Conservation (phyloP, 1,140 invertebrate species). For the Trichonephila clavipes region DNA sequence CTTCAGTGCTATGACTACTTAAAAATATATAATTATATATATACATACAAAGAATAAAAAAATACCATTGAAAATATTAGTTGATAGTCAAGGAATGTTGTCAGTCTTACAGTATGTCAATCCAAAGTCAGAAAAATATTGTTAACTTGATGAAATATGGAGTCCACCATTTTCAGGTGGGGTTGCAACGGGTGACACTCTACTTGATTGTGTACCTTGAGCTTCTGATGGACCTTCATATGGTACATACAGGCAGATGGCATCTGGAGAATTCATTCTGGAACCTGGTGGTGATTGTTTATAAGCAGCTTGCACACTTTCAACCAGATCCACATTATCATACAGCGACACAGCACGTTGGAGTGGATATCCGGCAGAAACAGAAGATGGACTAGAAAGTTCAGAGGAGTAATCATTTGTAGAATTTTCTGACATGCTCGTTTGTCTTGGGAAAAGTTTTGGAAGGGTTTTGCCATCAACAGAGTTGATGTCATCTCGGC, state of each 20-base stretch:
- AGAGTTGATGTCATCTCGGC: conserved; percentile 84
- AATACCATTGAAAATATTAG: conserved; percentile 61
- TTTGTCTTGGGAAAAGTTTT: conserved; percentile 85
- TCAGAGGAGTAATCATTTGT: conserved; percentile 88
- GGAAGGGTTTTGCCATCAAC: conserved; percentile 85
- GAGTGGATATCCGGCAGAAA: conserved; percentile 41
- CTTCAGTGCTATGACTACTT: conserved; percentile 46
- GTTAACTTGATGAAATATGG: neutral
- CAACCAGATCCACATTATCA: conserved; percentile 78
- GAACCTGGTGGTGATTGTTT: conserved; percentile 78
- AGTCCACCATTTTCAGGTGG: neutral
- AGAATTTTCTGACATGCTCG: conserved; percentile 90
- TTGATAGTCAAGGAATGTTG: conserved; percentile 61
- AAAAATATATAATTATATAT: conserved; percentile 62
- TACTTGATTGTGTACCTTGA: neutral
- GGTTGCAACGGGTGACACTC: neutral
- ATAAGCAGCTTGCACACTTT: conserved; percentile 79
- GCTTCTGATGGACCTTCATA: conserved; percentile 80
- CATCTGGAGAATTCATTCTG: conserved; percentile 81
- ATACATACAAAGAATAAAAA: conserved; percentile 53
- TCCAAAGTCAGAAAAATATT: conserved; percentile 28
- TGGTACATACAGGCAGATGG: conserved; percentile 88
- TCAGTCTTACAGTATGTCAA: conserved; percentile 38
- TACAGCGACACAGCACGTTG: conserved; percentile 77
- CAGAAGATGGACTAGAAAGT: conserved; percentile 59